Evolutionary conservation across 1,140 invertebrate species (phyloP).

Genomic region (Drosophila kanapiae): DNA sequence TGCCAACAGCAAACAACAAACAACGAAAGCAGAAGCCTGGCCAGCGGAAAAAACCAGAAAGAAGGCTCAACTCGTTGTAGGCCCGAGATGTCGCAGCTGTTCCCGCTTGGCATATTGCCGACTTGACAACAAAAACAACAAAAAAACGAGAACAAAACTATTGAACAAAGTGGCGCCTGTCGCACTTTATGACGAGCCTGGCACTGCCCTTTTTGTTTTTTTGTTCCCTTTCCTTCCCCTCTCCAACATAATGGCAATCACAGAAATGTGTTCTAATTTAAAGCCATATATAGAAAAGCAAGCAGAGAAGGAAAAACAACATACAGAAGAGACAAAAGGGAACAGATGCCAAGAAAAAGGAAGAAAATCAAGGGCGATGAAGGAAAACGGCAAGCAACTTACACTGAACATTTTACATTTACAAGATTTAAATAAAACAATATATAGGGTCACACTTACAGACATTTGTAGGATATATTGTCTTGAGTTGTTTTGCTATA

Average conservation of each 20-base stretch:
- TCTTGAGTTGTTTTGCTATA: too few relatives aligned
- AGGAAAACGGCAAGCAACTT: not conserved
- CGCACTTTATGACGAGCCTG: slow-evolving; percentile 67
- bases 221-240: too few relatives aligned
- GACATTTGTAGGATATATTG: too few relatives aligned
- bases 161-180: slow-evolving; percentile 77
- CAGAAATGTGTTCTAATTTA: slow-evolving; percentile 82
- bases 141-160: slow-evolving; percentile 60
- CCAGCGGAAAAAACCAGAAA: slow-evolving; percentile 15
- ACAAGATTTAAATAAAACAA: not conserved
- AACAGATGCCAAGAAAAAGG: slow-evolving; percentile 74
- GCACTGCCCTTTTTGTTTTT: slow-evolving; percentile 19
- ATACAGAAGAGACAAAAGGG: slow-evolving; percentile 34
- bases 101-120: slow-evolving; percentile 71
- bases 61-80: slow-evolving; percentile 40
- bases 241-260: slow-evolving; percentile 64
- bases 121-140: slow-evolving; percentile 67
- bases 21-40: slow-evolving; percentile 34
- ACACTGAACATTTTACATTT: not conserved
- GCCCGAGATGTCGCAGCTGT: slow-evolving; percentile 60
- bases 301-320: slow-evolving; percentile 35
- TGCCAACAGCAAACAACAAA: slow-evolving; percentile 51
- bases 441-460: too few relatives aligned
- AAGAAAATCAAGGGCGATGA: slow-evolving; percentile 1
- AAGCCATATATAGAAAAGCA: slow-evolving; percentile 59